phyloP scores from a whole-genome alignment of 2,888 invertebrate genomes.

The Brachycybe producta region DNA sequence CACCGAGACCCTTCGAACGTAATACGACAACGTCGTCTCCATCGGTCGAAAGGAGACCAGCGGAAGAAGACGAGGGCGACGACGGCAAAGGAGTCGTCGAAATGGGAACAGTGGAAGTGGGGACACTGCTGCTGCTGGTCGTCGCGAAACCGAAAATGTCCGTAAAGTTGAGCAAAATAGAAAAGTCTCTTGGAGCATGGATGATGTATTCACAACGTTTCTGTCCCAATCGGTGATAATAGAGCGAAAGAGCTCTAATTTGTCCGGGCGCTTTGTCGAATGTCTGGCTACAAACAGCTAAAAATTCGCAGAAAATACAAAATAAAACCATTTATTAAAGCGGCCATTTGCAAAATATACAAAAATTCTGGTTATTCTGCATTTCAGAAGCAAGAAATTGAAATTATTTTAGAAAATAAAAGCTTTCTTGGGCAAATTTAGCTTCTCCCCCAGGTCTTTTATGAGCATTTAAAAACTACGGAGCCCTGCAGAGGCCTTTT shows the following conservation, averaged over 20 bases:
- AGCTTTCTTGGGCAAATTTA: too few relatives aligned
- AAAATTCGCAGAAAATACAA: background rate
- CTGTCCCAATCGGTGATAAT: constrained; percentile 18
- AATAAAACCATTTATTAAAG: too few relatives aligned
- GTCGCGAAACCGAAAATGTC: constrained; percentile 18
- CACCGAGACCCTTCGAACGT: too few relatives aligned
- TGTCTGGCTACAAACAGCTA: constrained; percentile 21
- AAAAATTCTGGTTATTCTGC: too few relatives aligned
- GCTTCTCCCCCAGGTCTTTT: too few relatives aligned
- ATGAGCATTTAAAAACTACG: too few relatives aligned
- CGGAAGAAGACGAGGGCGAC: background rate
- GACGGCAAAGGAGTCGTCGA: background rate
- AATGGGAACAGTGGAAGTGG: background rate
- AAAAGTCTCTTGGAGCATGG: constrained; percentile 17
- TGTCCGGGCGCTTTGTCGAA: constrained; percentile 20
- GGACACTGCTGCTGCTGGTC: background rate
- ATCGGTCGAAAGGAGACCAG: background rate
- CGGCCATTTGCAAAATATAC: too few relatives aligned
- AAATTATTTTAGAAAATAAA: too few relatives aligned
- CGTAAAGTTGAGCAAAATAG: constrained; percentile 20
- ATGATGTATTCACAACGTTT: constrained; percentile 20
- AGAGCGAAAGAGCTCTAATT: constrained; percentile 19
- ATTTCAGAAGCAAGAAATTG: too few relatives aligned
- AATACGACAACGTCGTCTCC: constrained; percentile 5
- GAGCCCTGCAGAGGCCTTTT: too few relatives aligned